These are phyloP conservation scores for Saimiri boliviensis DNA, from an alignment of 2,113 vertebrate species.

Conservation along the genomic window DNA sequence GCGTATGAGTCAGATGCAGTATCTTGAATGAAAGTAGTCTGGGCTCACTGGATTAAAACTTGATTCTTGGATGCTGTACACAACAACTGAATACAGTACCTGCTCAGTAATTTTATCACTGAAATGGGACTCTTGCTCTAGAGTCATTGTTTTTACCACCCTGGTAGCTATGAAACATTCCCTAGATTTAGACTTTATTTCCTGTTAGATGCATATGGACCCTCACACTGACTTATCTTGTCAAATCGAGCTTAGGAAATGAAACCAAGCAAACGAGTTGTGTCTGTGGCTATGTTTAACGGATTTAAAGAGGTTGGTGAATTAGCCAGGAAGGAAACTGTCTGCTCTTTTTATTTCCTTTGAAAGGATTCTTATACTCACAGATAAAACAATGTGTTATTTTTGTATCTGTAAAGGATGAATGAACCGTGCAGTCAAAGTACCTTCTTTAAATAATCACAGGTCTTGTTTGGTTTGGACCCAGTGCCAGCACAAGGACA, in stretches of 20 bases:
- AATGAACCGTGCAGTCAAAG: slow-evolving; percentile 76
- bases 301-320: slow-evolving; percentile 81
- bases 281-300: slow-evolving; percentile 74
- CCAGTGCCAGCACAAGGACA: neutral
- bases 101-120: neutral
- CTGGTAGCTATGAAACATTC: neutral
- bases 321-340: slow-evolving; percentile 93
- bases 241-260: slow-evolving; percentile 70
- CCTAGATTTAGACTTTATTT: neutral
- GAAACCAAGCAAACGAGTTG: slow-evolving; percentile 1
- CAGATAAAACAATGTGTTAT: slow-evolving; percentile 87
- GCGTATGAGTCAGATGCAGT: neutral
- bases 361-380: slow-evolving; percentile 84
- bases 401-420: slow-evolving; percentile 83
- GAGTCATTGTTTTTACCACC: neutral
- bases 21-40: neutral
- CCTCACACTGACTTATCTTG: accelerated
- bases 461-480: slow-evolving; percentile 83
- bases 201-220: neutral
- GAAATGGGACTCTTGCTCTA: neutral
- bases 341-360: slow-evolving; percentile 95
- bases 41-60: neutral
- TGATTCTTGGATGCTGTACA: neutral
- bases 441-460: slow-evolving; percentile 78
- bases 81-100: neutral